Evolutionary conservation across 2,797 vertebrate species (phyloP), one percentile per base, ranked within the genome.

Genomic region (Schizopygopsis pylzovi): DNA sequence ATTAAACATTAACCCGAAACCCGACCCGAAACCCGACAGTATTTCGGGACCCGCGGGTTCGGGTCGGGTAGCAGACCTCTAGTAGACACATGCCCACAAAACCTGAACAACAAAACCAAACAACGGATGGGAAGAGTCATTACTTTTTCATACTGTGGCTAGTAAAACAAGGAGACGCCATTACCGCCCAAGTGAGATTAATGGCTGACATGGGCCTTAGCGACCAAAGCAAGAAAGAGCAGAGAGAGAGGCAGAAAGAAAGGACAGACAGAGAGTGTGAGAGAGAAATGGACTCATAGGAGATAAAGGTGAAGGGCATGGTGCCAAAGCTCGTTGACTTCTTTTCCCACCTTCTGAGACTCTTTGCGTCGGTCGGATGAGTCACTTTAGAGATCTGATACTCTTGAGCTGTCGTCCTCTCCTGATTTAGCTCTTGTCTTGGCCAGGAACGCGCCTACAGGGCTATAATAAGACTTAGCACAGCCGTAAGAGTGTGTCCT

Each of bases 101-200:
- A 79, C 75, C 61, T 12, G 49, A 45, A 56, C 15, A 76, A 84
- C 73, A 78, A 77, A 54, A 63, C 49, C 61, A 67, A 65, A 81
- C 39, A 79, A 33, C 18, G 71, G 78, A 45, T 65, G 83, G 67
- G 87, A 67, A 33, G 82, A 90, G 82, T 88, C 89, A 91, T 92
- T 91, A 73, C 83, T 90, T 90, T 91, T 90, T 91, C 88, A 88
- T 79, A 68, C 78, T 67, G 75, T 49, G 72, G 86, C 22, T 85
- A 87, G 84, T 85, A 84, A 45, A 88, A 91, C 83, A 85, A 88
- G 89, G 87, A 86, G 88, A 87, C 79, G 0, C 83, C 88, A 91
- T 89, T 89, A 86, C 75, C 9, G 49, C 45, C 86, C 73, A 87
- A 90, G 86, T 39, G 85, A 84, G 89, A 92, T 91, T 87, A 89